These are phyloP conservation scores for Pipistrellus pygmaeus DNA, from an alignment of 2,797 vertebrate species.

Conservation along the genomic window DNA sequence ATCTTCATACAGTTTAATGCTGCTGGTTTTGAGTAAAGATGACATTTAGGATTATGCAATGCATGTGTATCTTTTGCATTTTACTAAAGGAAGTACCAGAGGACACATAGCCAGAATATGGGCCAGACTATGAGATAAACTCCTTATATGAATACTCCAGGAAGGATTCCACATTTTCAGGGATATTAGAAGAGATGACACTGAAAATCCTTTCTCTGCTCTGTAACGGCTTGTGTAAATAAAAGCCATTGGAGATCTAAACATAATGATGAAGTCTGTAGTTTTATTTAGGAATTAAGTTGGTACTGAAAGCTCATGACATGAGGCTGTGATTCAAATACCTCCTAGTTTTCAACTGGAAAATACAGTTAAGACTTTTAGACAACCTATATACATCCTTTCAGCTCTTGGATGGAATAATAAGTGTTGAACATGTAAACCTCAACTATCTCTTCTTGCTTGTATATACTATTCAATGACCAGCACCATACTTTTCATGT, in stretches of 20 bases:
- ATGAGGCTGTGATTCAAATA: background rate
- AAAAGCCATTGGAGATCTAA: background rate
- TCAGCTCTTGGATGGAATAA: background rate
- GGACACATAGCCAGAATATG: background rate
- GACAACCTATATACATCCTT: background rate
- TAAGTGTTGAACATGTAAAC: background rate
- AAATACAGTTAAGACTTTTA: background rate
- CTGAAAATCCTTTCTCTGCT: background rate
- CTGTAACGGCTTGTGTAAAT: background rate
- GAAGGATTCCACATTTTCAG: background rate
- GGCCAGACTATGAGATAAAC: background rate
- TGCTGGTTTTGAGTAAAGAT: background rate
- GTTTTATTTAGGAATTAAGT: conserved; percentile 38
- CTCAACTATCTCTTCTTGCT: background rate
- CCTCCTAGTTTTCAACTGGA: background rate
- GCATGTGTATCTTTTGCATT: background rate
- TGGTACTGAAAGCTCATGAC: background rate
- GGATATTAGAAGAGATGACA: background rate
- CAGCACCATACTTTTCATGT: background rate
- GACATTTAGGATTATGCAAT: background rate
- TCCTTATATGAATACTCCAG: background rate
- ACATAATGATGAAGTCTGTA: background rate
- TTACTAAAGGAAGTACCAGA: background rate
- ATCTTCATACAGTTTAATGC: background rate
- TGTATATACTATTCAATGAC: background rate